Percentiles rank a stretch among this genome's conserved stretches.
Evolutionary conservation across 2,797 vertebrate species (phyloP).

Genomic region (Melanogrammus aeglefinus): DNA sequence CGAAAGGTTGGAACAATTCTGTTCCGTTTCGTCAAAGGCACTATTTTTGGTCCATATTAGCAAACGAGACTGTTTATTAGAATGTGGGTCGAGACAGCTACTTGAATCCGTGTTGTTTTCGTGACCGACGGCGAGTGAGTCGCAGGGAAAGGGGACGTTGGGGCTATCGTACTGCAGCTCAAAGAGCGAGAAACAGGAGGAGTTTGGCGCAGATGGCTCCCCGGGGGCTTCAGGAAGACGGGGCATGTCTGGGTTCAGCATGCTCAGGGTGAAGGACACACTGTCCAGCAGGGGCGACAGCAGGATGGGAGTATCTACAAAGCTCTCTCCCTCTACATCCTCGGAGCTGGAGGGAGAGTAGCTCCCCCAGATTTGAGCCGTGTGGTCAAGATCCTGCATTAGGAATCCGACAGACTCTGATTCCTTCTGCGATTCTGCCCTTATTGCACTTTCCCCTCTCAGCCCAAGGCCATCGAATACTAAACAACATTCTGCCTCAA

Average conservation of each 20-base stretch:
- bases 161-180: conserved; percentile 98
- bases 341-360: conserved; percentile 94
- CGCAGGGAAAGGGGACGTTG: conserved; percentile 90
- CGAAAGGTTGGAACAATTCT: conserved; percentile 96
- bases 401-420: conserved; percentile 87
- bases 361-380: conserved; percentile 98
- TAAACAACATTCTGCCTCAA: conserved; percentile 97
- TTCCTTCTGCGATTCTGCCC: conserved; percentile 86
- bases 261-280: conserved; percentile 81
- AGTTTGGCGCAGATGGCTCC: conserved; percentile 85
- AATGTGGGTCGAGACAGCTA: conserved; percentile 90
- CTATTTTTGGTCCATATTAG: conserved; percentile 99
- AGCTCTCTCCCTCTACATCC: conserved; percentile 94
- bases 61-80: conserved; percentile 98
- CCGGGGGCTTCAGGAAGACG: conserved; percentile 82
- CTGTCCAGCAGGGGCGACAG: conserved; percentile 88
- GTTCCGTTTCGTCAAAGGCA: conserved; percentile 99
- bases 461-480: conserved; percentile 95
- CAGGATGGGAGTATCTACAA: conserved; percentile 87
- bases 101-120: conserved; percentile 87
- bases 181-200: conserved; percentile 96
- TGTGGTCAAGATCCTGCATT: conserved; percentile 88
- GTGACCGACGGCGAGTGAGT: conserved; percentile 84
- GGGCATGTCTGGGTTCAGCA: conserved; percentile 81
- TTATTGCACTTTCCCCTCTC: conserved; percentile 99